Percentiles rank a stretch among this genome's conserved stretches.
Conservation (phyloP, 2,888 invertebrate species). For the Zygaena filipendulae region DNA sequence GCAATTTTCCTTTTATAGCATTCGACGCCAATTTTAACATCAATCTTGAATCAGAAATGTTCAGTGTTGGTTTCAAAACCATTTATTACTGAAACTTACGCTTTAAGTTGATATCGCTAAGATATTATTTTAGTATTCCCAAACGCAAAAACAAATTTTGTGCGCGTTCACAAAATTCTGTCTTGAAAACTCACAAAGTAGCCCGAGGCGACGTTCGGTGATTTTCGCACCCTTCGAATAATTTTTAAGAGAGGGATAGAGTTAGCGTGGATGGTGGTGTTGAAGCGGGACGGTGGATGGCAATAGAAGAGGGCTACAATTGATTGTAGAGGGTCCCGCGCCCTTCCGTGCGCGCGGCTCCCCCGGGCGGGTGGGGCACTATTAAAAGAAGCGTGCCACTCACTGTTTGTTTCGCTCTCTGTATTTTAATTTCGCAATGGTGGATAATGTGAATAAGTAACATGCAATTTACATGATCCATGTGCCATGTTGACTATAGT, state of each 20-base stretch:
- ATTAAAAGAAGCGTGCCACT: constrained; percentile 37
- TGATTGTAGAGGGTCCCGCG: constrained; percentile 58
- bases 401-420: constrained; percentile 50
- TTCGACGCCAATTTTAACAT: constrained; percentile 37
- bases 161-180: constrained; percentile 43
- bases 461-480: constrained; percentile 55
- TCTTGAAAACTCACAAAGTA: constrained; percentile 38
- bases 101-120: not conserved
- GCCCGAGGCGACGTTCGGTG: constrained; percentile 41
- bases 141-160: constrained; percentile 5
- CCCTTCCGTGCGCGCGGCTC: constrained; percentile 41
- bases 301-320: constrained; percentile 52
- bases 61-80: constrained; percentile 5
- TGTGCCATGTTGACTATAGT: too few species aligned
- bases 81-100: constrained; percentile 15
- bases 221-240: constrained; percentile 33
- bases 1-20: constrained; percentile 49
- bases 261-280: constrained; percentile 11
- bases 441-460: constrained; percentile 61
- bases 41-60: constrained; percentile 33
- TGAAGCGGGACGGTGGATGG: constrained; percentile 28
- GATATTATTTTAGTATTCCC: too few species aligned
- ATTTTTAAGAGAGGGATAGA: constrained; percentile 33
- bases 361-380: constrained; percentile 50
- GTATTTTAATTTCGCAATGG: constrained; percentile 64